These are phyloP conservation scores for Trinectes maculatus DNA, from an alignment of 2,113 vertebrate genomes.

Conservation along the genomic window DNA sequence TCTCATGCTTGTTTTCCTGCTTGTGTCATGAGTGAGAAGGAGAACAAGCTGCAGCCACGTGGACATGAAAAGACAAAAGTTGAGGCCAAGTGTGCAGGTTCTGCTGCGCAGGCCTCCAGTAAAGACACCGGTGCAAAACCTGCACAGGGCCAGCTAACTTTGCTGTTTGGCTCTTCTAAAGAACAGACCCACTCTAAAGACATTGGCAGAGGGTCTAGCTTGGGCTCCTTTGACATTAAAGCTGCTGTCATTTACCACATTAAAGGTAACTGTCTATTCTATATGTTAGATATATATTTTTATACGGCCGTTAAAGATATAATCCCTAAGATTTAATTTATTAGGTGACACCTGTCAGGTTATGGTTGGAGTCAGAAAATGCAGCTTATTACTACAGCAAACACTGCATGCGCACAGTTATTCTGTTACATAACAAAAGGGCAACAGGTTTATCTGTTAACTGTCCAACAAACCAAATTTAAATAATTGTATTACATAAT, in stretches of 20 bases:
- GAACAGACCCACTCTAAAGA: conserved; percentile 89
- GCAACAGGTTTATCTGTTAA: not conserved
- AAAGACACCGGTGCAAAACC: conserved; percentile 90
- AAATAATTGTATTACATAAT: too few relatives aligned
- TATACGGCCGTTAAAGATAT: not conserved
- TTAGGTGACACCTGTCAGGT: not conserved
- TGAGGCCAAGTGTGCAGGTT: conserved; percentile 84
- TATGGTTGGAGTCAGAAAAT: too few relatives aligned
- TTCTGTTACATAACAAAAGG: not conserved
- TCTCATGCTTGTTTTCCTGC: conserved; percentile 77
- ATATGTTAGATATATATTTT: not conserved
- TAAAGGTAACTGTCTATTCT: conserved; percentile 88
- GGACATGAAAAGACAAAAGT: conserved; percentile 84
- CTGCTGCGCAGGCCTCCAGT: conserved; percentile 86
- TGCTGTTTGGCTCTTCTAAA: conserved; percentile 89
- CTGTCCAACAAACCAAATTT: not conserved
- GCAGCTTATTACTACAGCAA: not conserved
- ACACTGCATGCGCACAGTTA: not conserved
- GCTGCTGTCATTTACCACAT: conserved; percentile 98
- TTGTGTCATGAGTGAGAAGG: conserved; percentile 81
- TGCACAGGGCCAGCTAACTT: conserved; percentile 86
- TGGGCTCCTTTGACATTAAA: conserved; percentile 92
- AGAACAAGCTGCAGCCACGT: conserved; percentile 83
- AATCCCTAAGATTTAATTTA: not conserved
- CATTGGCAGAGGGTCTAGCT: conserved; percentile 91